These are phyloP conservation scores for Heterodera filipjevi DNA, from an alignment of 2,888 invertebrate species.

Conservation along the genomic window DNA sequence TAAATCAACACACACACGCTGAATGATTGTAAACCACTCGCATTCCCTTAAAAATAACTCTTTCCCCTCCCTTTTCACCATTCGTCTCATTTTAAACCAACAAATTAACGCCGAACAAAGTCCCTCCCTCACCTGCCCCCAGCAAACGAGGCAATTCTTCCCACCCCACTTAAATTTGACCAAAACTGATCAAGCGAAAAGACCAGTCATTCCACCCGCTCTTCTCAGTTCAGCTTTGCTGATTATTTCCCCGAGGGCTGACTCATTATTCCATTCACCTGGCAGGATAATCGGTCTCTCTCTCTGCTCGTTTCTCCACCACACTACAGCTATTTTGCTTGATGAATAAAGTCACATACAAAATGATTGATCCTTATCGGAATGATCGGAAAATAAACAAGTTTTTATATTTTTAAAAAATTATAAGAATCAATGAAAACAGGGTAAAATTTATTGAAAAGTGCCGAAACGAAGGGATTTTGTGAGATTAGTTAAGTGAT, in stretches of 20 bases:
- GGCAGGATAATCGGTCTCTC: background rate
- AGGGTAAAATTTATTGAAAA: background rate
- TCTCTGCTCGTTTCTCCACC: background rate
- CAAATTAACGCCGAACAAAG: background rate
- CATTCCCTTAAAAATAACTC: too few species aligned
- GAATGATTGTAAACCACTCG: too few species aligned
- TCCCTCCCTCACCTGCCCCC: background rate
- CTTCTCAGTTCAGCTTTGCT: too few species aligned
- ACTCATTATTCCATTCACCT: background rate
- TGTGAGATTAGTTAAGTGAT: conserved; percentile 2
- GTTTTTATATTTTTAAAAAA: background rate
- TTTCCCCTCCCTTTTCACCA: background rate
- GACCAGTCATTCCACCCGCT: background rate
- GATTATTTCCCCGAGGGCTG: too few species aligned
- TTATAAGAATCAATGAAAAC: background rate
- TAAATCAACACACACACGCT: too few species aligned
- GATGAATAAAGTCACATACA: background rate
- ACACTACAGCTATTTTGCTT: background rate
- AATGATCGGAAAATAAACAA: background rate
- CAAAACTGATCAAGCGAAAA: background rate
- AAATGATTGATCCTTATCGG: background rate
- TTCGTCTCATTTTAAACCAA: background rate
- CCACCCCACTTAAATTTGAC: background rate
- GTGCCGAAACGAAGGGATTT: background rate
- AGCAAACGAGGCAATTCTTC: background rate